Evolutionary conservation across 2,888 invertebrate species (phyloP).

Genomic region (Lottia scabra): DNA sequence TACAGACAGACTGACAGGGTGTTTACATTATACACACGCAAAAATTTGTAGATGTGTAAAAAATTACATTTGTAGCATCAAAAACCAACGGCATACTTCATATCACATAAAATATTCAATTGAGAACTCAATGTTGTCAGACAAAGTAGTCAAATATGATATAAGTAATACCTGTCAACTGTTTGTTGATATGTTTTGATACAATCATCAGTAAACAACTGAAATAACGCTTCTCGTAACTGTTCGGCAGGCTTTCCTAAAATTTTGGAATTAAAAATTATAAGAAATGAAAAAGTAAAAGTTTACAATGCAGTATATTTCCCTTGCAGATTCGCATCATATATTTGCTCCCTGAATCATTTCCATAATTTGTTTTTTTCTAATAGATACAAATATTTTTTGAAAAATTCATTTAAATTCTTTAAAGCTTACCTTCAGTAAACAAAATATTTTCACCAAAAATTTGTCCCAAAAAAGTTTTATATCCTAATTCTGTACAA

Average conservation of each 20-base stretch:
- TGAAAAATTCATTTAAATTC: background rate
- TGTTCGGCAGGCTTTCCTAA: slow-evolving; percentile 47
- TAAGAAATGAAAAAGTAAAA: no score
- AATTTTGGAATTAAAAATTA: background rate
- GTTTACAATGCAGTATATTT: no score
- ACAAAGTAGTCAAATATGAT: no score
- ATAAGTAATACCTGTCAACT: slow-evolving; percentile 48
- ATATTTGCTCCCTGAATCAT: no score
- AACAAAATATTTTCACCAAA: slow-evolving; percentile 60
- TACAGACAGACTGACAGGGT: no score
- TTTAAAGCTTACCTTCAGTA: slow-evolving; percentile 47
- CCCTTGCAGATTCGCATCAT: no score
- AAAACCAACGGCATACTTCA: no score
- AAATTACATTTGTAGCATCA: no score
- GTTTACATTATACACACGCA: no score
- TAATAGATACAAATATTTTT: background rate
- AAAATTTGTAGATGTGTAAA: no score
- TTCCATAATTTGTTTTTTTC: background rate
- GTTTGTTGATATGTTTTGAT: slow-evolving; percentile 42
- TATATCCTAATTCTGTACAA: slow-evolving; percentile 55
- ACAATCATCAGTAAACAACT: slow-evolving; percentile 46
- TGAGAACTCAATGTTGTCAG: no score
- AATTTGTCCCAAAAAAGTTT: slow-evolving; percentile 53
- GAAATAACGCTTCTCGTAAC: slow-evolving; percentile 38
- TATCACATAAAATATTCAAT: no score